Evolutionary conservation across 2,113 vertebrate genomes (phyloP), one percentile per base, ranked within the genome.

Genomic region (Gambusia affinis): DNA sequence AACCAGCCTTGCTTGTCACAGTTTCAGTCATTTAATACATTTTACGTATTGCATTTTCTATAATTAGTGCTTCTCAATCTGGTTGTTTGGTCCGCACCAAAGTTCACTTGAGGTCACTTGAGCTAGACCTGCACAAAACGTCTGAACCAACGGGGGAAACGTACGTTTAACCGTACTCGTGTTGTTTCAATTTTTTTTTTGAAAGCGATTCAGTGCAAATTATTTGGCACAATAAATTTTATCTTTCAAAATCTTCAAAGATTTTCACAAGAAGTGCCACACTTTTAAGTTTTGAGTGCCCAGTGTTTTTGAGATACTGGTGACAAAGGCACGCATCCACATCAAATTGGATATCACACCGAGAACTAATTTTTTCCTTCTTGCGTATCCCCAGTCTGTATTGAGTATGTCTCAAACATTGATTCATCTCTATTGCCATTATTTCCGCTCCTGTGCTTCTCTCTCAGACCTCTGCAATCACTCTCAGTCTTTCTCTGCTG

Each of bases 371-470:
- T 70, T 54, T 35, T 10, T 6, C 42, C 54, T 28, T 22, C 35
- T 57, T 33, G 7, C 61, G 70, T 47, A 44, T 74, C 70, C 19
- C 54, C 44, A 51, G 22, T 64, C 54, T 79, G 64, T 51, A 64
- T 85, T 79, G 63, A 60, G 61, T 73, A 60, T 37, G 69, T 82
- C 78, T 84, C 75, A 74, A 67, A 81, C 70, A 74, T 12, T 83
- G 72, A 84, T 75, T 72, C 37, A 28, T 4, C 64, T 77, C 22
- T 71, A 44, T 29, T 35, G 74, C 80, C 33, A 76, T 81, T 60
- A 71, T 75, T 30, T 35, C 39, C 0, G 24, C 28, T n/a, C 1
- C 4, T 35, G 37, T 76, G 70, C 28, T 72, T 82, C 54, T 83
- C 79, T 67, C 68, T 64, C 68, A 27, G 73, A 79, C 77, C 73